Evolutionary conservation across 1,140 invertebrate species (phyloP), one percentile per base, ranked within the genome.

Genomic region (Philopotamus ludificatus): DNA sequence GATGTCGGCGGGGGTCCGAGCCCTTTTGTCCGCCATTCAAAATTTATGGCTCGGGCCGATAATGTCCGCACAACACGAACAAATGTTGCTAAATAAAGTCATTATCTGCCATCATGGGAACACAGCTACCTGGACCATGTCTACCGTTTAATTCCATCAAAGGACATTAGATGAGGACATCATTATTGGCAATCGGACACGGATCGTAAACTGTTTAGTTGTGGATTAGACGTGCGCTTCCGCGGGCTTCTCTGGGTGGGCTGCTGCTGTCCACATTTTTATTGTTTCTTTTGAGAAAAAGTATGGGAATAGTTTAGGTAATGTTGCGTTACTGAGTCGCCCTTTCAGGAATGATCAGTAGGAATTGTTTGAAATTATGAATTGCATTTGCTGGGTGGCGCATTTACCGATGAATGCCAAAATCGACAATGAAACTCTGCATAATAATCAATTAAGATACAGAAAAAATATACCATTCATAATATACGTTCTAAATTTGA

Each of bases 1-100:
- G 18, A 10, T 22, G 28, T 57, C 12, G 26, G 15, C n/a, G 26
- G 50, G 25, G 22, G 54, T 68, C 44, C 66, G 61, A 64, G 28
- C 51, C 65, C 50, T 60, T n/a, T 68, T 68, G 67, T 68, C 61
- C 47, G 15, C 49, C 53, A 45, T 34, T 21, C 54, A 16, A 65
- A 57, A 68, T 68, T 68, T 68, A 68, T 54, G 67, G 39, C 63
- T 15, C 22, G 7, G n/a, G n/a, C 25, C 54, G 50, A 61, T 68
- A 68, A 68, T 68, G 67, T 65, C 57, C 57, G 25, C 39, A 55
- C 58, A 62, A 68, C 67, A 68, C 67, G 67, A 68, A 68, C 62
- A 55, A 65, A 62, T 55, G 54, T 65, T 65, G 67, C 67, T 68
- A 65, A 68, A 68, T 68, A 64, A 68, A 65, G 62, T 65, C 62